A percentile compares a stretch with the other conserved stretches of the same genome.
Evolutionary conservation across 2,797 vertebrate genomes (phyloP).

Genomic region (Pangasius macronema): DNA sequence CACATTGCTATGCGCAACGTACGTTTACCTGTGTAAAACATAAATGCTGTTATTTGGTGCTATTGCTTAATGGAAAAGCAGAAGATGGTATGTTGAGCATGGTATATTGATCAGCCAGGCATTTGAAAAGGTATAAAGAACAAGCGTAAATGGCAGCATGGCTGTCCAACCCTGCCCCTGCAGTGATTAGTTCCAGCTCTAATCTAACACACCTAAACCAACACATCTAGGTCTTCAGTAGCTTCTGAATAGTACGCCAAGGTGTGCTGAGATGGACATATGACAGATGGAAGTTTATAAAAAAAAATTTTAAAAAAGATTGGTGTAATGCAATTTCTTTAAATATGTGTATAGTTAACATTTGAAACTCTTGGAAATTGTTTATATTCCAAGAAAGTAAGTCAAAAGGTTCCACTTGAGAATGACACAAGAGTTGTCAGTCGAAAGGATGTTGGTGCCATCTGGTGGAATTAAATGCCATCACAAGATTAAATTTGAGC

Average conservation of each 20-base stretch:
- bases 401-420: neutral
- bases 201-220: neutral
- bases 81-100: slow-evolving; percentile 31
- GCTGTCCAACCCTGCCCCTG: neutral
- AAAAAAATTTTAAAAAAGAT: neutral
- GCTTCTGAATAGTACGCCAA: slow-evolving; percentile 3
- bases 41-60: slow-evolving; percentile 40
- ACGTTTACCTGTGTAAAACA: slow-evolving; percentile 43
- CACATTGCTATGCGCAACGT: slow-evolving; percentile 38
- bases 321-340: neutral
- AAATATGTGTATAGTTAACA: neutral
- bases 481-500: neutral
- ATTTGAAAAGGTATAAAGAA: neutral
- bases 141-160: slow-evolving; percentile 2
- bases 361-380: neutral
- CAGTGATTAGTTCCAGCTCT: neutral
- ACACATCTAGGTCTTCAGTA: neutral
- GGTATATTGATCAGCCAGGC: slow-evolving; percentile 6
- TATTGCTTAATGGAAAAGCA: slow-evolving; percentile 20
- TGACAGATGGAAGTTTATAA: neutral
- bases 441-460: neutral
- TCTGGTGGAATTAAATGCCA: neutral
- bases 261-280: neutral
- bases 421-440: neutral
- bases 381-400: neutral